Conservation (phyloP, 2,797 vertebrate genomes). For the Peromyscus nudipes region DNA sequence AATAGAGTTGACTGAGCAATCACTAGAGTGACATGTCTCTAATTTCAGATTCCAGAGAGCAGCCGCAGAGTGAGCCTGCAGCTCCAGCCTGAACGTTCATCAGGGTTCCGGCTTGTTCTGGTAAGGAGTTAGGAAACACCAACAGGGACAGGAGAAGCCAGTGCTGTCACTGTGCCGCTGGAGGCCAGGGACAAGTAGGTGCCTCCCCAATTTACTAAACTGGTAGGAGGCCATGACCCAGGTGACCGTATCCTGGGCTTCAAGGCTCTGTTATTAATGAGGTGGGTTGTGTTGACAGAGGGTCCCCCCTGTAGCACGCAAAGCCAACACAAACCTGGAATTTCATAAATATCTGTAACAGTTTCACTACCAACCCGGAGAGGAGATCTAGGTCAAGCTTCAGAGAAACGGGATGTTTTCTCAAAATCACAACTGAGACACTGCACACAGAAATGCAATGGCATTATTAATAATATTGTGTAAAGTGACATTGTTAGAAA, state of each 20-base stretch:
- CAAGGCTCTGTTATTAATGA: not conserved
- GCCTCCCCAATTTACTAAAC: rapidly evolving
- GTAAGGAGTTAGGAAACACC: rapidly evolving
- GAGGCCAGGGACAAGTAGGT: rapidly evolving
- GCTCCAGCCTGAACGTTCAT: rapidly evolving
- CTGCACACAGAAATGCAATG: not conserved
- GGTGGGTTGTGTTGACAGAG: rapidly evolving
- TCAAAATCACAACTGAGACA: not conserved
- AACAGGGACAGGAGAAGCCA: rapidly evolving
- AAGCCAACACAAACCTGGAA: not conserved
- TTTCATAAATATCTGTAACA: not conserved
- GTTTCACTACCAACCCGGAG: not conserved
- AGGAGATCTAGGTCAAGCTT: not conserved
- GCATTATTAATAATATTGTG: not conserved
- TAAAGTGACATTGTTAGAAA: not conserved
- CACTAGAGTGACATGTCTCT: not conserved
- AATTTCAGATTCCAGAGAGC: not conserved
- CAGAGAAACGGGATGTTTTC: not conserved
- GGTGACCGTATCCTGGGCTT: not conserved
- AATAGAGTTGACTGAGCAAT: rapidly evolving
- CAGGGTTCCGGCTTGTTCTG: not conserved
- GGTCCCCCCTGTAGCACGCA: rapidly evolving
- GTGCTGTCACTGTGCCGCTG: rapidly evolving
- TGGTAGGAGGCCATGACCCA: rapidly evolving
- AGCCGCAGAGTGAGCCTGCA: not conserved